Evolutionary conservation across 1,140 invertebrate species (phyloP).

Genomic region (Drosophila orosa): DNA sequence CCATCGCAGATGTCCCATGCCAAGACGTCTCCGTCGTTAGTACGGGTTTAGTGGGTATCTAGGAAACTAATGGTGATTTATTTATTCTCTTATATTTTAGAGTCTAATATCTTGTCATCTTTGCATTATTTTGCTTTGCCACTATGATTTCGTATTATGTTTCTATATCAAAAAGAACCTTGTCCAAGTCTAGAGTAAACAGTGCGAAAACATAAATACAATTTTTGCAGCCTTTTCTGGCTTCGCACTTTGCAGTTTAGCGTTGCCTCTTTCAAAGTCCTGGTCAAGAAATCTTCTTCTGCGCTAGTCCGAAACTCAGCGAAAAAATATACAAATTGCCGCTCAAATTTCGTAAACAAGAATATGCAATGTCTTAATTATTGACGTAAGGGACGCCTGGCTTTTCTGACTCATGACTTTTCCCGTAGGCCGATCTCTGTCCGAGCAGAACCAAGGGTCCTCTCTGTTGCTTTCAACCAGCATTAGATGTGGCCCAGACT

Average conservation of each 20-base stretch:
- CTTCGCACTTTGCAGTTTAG: constrained; percentile 34
- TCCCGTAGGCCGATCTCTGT: constrained; percentile 12
- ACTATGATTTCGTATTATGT: background rate
- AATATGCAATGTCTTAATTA: constrained; percentile 70
- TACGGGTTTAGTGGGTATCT: background rate
- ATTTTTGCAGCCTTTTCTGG: constrained; percentile 17
- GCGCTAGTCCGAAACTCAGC: constrained; percentile 47
- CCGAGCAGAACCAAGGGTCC: constrained; percentile 9
- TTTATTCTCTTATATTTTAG: background rate
- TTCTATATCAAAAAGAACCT: constrained; percentile 24
- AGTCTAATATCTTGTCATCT: background rate
- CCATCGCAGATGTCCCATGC: constrained; percentile 34
- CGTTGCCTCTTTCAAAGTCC: constrained; percentile 20
- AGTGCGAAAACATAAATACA: constrained; percentile 13
- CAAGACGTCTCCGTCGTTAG: background rate
- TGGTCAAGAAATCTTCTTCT: constrained; percentile 23
- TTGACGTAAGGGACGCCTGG: constrained; percentile 49
- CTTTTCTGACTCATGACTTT: constrained; percentile 49
- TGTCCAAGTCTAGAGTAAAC: constrained; percentile 31
- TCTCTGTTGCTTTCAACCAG: constrained; percentile 33
- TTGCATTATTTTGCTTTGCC: background rate
- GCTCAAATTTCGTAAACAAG: constrained; percentile 76
- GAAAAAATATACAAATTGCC: constrained; percentile 57
- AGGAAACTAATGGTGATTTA: background rate
- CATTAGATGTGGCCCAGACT: constrained; percentile 20